Conservation (phyloP, 2,797 vertebrate species). For the Momotus momota region DNA sequence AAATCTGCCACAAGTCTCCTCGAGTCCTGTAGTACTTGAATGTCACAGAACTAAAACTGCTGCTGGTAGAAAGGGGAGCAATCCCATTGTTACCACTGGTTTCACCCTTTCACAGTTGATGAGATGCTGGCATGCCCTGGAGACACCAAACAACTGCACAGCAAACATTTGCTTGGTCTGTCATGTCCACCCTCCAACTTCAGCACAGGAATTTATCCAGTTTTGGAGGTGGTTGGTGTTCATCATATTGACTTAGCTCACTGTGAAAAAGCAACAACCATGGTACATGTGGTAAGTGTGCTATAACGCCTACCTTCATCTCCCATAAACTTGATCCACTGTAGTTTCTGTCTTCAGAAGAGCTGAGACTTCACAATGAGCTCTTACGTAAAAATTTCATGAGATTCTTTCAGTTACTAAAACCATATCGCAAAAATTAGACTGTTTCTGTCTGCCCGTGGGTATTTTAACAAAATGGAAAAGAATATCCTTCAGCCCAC, state of each 20-base stretch:
- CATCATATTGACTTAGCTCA: background rate
- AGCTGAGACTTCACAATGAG: background rate
- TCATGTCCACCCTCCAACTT: background rate
- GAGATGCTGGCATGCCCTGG: background rate
- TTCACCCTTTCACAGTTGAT: background rate
- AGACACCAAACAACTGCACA: background rate
- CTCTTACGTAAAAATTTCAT: background rate
- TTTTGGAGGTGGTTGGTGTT: background rate
- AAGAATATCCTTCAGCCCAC: background rate
- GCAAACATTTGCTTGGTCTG: background rate
- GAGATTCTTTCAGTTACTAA: background rate
- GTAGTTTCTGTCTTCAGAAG: background rate
- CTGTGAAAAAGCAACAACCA: background rate
- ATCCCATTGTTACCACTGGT: background rate
- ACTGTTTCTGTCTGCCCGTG: background rate
- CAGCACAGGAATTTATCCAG: background rate
- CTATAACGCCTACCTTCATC: background rate
- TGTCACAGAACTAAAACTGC: background rate
- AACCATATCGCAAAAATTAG: background rate
- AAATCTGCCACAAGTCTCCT: background rate
- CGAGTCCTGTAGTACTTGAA: background rate
- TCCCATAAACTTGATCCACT: background rate
- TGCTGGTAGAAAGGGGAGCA: rapidly evolving
- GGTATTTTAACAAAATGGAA: constrained; percentile 2
- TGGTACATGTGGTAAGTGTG: rapidly evolving